Evolutionary conservation across 2,797 vertebrate species (phyloP).

Genomic region (Gallirallus australis): DNA sequence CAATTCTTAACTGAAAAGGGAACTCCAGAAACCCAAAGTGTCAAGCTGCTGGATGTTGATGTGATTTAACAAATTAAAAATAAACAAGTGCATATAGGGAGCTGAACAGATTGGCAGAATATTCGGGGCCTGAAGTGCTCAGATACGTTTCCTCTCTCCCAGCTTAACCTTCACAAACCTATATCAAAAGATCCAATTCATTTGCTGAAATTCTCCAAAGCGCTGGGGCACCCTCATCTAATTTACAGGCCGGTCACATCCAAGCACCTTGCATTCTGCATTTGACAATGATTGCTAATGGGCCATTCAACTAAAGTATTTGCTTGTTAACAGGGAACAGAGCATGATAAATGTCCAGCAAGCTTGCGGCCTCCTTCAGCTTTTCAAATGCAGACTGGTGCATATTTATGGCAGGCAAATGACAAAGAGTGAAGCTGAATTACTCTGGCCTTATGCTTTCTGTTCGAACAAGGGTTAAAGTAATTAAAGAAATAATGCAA

Average conservation of each 20-base stretch:
- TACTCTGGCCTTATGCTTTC: constrained; percentile 82
- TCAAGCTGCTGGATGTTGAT: constrained; percentile 10
- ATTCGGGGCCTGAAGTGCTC: neutral
- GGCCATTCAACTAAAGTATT: constrained; percentile 85
- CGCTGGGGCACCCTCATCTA: constrained; percentile 64
- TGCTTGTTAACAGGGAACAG: constrained; percentile 85
- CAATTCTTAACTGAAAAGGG: neutral
- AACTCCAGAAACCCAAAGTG: neutral
- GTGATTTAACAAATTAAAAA: constrained; percentile 42
- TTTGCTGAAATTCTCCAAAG: constrained; percentile 65
- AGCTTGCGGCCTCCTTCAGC: constrained; percentile 83
- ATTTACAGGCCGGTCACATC: constrained; percentile 82
- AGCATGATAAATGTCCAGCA: constrained; percentile 85
- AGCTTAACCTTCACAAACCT: constrained; percentile 61
- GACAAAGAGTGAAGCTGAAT: constrained; percentile 81
- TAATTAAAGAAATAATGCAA: constrained; percentile 84
- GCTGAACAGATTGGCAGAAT: constrained; percentile 5
- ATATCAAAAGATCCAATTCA: constrained; percentile 62
- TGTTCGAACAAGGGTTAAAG: constrained; percentile 82
- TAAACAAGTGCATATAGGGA: constrained; percentile 17
- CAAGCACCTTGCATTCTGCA: constrained; percentile 80
- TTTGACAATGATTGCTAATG: constrained; percentile 85
- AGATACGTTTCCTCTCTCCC: constrained; percentile 24
- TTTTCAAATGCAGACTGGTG: constrained; percentile 81
- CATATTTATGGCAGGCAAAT: constrained; percentile 87